Conservation (phyloP, 2,113 vertebrate species). For the western clawed frog (Xenopus tropicalis) region UCB_Xtro_10.0 CM004443.2:26015501-26016000, state of each 20-base stretch:
- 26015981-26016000: background rate
- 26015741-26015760: background rate
- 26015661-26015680: background rate
- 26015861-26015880: slow-evolving; percentile 5
- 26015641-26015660: background rate
- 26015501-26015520: no score
- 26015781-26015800: slow-evolving; percentile 4
- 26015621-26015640: background rate
- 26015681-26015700: background rate
- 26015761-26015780: background rate
- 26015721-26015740: background rate
- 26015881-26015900: background rate
- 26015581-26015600: no score
- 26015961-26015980: background rate
- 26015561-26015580: no score
- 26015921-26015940: background rate
- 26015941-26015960: background rate
- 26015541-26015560: no score
- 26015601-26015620: background rate
- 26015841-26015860: background rate
- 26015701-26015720: background rate
- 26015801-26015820: background rate
- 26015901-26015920: background rate
- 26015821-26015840: background rate
- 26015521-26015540: no score